Evolutionary conservation across 30 jellyfish, hydroid and myxozoan species (phyloP), one percentile per base, ranked within the genome.

Genomic region (Chrysaora quinquecirrha): DNA sequence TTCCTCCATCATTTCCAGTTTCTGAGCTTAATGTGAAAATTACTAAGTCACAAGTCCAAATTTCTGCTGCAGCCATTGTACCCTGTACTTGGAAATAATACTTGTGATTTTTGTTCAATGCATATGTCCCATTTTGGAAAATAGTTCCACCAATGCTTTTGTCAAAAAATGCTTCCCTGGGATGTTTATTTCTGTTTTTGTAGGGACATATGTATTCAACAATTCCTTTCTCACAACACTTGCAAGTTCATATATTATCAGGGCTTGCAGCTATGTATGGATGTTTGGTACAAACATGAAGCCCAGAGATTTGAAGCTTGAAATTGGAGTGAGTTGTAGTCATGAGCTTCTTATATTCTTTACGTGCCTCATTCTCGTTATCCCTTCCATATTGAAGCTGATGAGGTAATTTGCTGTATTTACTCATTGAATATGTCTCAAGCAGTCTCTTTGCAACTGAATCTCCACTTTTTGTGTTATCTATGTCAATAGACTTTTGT

Each of bases 381-480:
- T 74, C 75, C 30, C 64, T 30, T 25, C 86, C 86, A 74, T 74
- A 74, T 74, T 74, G 86, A 50, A 74, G 86, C 64, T 74, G 86
- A 74, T 75, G 38, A 74, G 86, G 86, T 67, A 48, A 50, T 31
- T 33, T 74, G 52, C 86, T 74, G 86, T 74, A 74, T 74, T 54
- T 74, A 67, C 75, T 54, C 75, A 74, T 74, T 0, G 73, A 74
- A 74, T 74, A 75, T 74, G 86, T 48, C 62, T 74, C 86, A 30
- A 74, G 86, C 75, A 74, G 86, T 74, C 86, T 74, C 34, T 74
- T 74, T 74, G 86, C 86, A 33, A 74, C 86, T 74, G 86, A 74
- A 74, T 74, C 63, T 74, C 75, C 74, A 2, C 24, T 74, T 50
- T 74, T 74, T 48, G 62, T 48, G 86, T 34, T 48, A 60, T 74